These are phyloP conservation scores for Temnothorax curvispinosus DNA, from an alignment of 1,140 invertebrate genomes.

Conservation along the genomic window DNA sequence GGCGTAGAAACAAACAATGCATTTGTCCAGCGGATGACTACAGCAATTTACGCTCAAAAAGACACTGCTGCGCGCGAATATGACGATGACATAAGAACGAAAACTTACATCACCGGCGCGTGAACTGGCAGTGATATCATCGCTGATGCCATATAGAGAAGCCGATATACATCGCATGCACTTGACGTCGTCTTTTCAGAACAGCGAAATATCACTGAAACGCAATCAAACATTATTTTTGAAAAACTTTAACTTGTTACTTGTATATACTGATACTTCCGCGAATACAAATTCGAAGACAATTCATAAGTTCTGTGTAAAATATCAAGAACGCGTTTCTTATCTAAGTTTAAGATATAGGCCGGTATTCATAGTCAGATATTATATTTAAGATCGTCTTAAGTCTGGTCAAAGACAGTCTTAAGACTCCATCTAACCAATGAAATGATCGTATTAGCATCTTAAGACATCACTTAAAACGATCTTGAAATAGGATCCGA, in stretches of 20 bases:
- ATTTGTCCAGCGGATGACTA: neutral
- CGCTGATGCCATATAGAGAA: neutral
- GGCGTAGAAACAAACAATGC: neutral
- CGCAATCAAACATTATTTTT: neutral
- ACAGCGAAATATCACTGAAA: conserved; percentile 1
- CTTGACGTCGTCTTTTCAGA: neutral
- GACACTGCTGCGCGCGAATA: neutral
- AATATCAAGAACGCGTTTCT: neutral
- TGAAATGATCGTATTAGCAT: too few species aligned
- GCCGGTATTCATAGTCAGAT: too few species aligned
- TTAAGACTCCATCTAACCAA: too few species aligned
- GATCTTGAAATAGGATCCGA: too few species aligned
- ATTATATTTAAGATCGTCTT: too few species aligned
- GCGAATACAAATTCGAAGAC: neutral
- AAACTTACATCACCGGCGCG: conserved; percentile 45
- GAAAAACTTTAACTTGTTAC: neutral
- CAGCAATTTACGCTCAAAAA: neutral
- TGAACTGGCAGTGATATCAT: conserved; percentile 61
- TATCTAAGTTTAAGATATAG: neutral
- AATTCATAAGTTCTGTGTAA: neutral
- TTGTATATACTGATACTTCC: neutral
- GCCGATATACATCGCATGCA: conserved; percentile 7
- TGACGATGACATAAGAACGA: conserved; percentile 17
- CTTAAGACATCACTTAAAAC: too few species aligned
- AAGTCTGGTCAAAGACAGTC: too few species aligned